phyloP scores from a whole-genome alignment of 2,113 vertebrate species.

The Eonycteris spelaea region DNA sequence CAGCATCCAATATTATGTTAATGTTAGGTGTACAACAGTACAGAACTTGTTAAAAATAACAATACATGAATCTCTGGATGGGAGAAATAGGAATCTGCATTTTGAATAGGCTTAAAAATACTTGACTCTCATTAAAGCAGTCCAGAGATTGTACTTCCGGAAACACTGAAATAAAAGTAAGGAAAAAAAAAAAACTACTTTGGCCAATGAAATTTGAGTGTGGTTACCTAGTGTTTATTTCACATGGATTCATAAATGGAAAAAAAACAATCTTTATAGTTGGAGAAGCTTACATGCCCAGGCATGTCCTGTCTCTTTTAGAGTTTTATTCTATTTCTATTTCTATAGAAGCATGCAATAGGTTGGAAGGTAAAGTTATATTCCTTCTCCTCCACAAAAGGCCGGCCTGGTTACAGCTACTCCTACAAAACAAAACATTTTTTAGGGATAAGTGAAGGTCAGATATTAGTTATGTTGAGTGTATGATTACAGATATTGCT shows the following conservation, averaged over 20 bases:
- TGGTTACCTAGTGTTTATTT: constrained; percentile 11
- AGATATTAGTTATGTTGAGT: not conserved
- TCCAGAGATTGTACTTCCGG: not conserved
- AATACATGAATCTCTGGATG: not conserved
- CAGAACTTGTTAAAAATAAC: not conserved
- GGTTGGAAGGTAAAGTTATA: not conserved
- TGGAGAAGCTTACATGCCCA: not conserved
- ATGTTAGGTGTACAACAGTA: not conserved
- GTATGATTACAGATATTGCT: not conserved
- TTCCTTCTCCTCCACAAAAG: not conserved
- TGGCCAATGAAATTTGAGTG: not conserved
- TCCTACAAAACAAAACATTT: not conserved
- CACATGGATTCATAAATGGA: not conserved
- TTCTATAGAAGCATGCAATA: not conserved
- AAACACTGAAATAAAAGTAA: not conserved
- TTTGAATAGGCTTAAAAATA: not conserved
- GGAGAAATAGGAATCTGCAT: not conserved
- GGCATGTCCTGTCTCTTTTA: not conserved
- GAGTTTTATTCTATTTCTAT: not conserved
- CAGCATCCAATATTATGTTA: not conserved
- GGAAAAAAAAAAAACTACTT: not conserved
- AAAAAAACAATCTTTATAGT: not conserved
- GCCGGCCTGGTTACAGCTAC: not conserved
- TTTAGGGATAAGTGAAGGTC: not conserved
- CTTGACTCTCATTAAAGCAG: not conserved